A percentile compares a stretch with the other conserved stretches of the same genome.
Conservation (phyloP, 2,888 invertebrate genomes). For the Arctia plantaginis region DNA sequence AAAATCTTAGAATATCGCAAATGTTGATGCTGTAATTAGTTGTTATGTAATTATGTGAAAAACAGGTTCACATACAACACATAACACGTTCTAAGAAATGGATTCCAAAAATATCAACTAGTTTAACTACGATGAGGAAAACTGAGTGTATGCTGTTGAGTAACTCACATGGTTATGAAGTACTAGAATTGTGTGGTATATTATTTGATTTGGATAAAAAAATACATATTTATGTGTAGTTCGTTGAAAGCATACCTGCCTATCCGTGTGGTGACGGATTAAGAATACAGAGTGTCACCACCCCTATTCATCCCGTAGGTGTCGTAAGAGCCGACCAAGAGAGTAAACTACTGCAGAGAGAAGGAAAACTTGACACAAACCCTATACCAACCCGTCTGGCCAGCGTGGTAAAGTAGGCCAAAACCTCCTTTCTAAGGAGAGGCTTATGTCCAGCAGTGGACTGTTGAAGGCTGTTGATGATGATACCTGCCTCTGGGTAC, state of each 20-base stretch:
- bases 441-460: too few species aligned
- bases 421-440: too few species aligned
- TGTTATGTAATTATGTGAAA: not conserved
- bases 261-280: too few species aligned
- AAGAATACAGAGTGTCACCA: too few species aligned
- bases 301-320: too few species aligned
- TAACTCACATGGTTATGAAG: not conserved
- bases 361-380: too few species aligned
- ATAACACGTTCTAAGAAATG: too few species aligned
- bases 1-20: not conserved
- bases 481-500: not conserved
- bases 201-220: not conserved
- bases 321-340: too few species aligned
- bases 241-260: not conserved
- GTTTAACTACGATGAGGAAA: not conserved
- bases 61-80: not conserved
- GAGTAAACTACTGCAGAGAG: too few species aligned
- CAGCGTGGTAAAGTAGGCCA: too few species aligned
- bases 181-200: not conserved
- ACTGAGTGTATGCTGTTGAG: not conserved
- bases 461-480: too few species aligned
- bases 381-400: too few species aligned
- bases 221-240: not conserved
- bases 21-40: not conserved
- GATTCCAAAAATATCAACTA: not conserved